phyloP scores from a whole-genome alignment of 2,888 invertebrate genomes.

The Megaustenia siamemsis region DNA sequence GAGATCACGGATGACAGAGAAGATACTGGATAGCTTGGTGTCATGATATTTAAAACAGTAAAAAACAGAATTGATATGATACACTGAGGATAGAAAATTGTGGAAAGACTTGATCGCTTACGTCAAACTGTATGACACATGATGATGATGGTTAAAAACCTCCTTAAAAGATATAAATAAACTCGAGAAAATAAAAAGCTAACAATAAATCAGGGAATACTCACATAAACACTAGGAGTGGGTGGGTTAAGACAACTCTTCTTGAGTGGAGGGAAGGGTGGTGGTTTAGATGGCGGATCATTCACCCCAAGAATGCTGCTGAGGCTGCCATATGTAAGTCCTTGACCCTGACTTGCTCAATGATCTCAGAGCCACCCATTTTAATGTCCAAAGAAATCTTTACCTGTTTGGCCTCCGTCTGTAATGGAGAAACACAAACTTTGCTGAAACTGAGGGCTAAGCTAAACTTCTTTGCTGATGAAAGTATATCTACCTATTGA shows the following conservation, averaged over 20 bases:
- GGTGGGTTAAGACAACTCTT: slow-evolving; percentile 94
- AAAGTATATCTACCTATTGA: too few relatives aligned
- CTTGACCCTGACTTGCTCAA: slow-evolving; percentile 45
- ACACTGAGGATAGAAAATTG: too few relatives aligned
- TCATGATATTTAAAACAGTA: too few relatives aligned
- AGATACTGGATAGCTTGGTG: too few relatives aligned
- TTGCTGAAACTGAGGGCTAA: slow-evolving; percentile 54
- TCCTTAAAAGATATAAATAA: neutral
- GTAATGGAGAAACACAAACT: slow-evolving; percentile 21
- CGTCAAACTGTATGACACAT: too few relatives aligned
- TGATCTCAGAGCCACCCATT: slow-evolving; percentile 41
- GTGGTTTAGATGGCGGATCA: slow-evolving; percentile 84
- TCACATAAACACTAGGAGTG: slow-evolving; percentile 88
- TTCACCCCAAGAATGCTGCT: slow-evolving; percentile 55
- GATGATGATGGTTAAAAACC: too few relatives aligned
- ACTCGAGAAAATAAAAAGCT: too few relatives aligned
- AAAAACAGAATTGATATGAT: too few relatives aligned
- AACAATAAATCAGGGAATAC: slow-evolving; percentile 62
- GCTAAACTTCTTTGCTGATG: slow-evolving; percentile 51
- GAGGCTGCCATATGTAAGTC: slow-evolving; percentile 35
- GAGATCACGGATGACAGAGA: too few relatives aligned
- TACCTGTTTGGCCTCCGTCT: slow-evolving; percentile 24
- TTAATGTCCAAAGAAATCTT: slow-evolving; percentile 20
- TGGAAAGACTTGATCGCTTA: too few relatives aligned
- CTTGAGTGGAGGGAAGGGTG: slow-evolving; percentile 89